These are phyloP conservation scores for Cheiracanthium punctorium DNA, from an alignment of 2,888 invertebrate genomes.

Conservation along the genomic window DNA sequence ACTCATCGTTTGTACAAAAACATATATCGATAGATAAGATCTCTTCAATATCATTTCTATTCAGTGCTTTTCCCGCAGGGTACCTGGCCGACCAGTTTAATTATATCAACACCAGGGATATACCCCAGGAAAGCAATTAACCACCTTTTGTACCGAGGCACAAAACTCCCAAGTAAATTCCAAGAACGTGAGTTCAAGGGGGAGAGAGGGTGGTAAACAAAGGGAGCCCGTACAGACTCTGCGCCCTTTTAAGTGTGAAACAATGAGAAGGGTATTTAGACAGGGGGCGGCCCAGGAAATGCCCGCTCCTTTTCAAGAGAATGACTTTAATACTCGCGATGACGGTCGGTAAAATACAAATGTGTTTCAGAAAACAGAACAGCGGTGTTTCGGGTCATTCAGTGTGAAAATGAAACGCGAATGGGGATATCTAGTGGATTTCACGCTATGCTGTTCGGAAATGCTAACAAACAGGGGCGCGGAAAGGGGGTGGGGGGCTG, in stretches of 20 bases:
- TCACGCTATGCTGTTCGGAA: constrained; percentile 52
- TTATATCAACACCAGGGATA: constrained; percentile 17
- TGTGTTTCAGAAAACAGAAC: constrained; percentile 42
- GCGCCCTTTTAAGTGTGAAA: constrained; percentile 1
- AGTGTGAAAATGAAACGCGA: constrained; percentile 46
- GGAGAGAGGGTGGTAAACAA: background rate
- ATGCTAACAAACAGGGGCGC: constrained; percentile 63
- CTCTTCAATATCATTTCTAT: too few relatives aligned
- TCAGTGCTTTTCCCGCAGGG: too few relatives aligned
- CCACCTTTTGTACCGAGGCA: constrained; percentile 28
- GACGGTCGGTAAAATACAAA: constrained; percentile 15
- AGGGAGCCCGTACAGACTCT: background rate
- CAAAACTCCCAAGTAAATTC: constrained; percentile 52
- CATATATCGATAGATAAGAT: too few relatives aligned
- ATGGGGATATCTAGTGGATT: constrained; percentile 30
- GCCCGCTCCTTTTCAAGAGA: background rate
- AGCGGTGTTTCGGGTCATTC: constrained; percentile 42
- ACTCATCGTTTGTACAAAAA: too few relatives aligned
- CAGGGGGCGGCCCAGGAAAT: background rate
- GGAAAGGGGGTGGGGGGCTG: too few relatives aligned
- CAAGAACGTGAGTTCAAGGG: too few relatives aligned
- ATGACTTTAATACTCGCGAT: constrained; percentile 1
- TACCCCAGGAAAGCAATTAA: constrained; percentile 50
- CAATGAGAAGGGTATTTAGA: background rate
- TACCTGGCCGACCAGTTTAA: constrained; percentile 27